Evolutionary conservation across 2,113 vertebrate genomes (phyloP), one percentile per base, ranked within the genome.

Genomic region (Tringa solitaria): DNA sequence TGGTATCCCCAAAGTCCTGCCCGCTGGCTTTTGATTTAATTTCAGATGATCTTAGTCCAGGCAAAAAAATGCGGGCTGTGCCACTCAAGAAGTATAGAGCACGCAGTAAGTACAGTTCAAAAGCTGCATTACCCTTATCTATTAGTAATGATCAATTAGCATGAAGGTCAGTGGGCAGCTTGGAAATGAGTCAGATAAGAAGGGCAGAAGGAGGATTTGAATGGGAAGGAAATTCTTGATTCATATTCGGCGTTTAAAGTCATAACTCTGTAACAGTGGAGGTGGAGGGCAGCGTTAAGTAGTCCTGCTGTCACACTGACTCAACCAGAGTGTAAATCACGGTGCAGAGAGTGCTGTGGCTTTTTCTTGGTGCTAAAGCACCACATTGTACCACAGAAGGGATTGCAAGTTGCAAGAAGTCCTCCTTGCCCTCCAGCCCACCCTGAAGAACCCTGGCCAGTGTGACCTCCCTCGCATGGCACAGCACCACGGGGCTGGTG

Each of bases 131-230:
- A 90, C 79, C 75, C 95, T 95, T 95, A 95, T 92, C 80, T 97
- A 70, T 93, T 94, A 94, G 89, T 92, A 95, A 95, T 89, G 95
- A 96, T 97, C 95, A 95, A 96, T 96, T 96, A 96, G 84, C 89
- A 80, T 94, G 95, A 93, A 96, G 93, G 95, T 96, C 95, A 96
- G 89, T 80, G 91, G 89, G 77, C 57, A 87, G 77, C 89, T 90
- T 95, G 77, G 81, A 97, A 95, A 92, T 95, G 95, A 96, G 94
- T 95, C 92, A 91, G 84, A 93, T 91, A 87, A 91, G 96, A 96
- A 96, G 89, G 89, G 91, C 94, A 96, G 87, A 73, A 92, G 59
- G 90, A 92, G 41, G 91, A 92, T 57, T 89, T 96, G 92, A 96
- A 95, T 95, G 89, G 92, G 92, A 88, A 82, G 80, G 77, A 92